Base-by-base conservation (phyloP, 2,113 vertebrate species). In the Conger conger region DNA sequence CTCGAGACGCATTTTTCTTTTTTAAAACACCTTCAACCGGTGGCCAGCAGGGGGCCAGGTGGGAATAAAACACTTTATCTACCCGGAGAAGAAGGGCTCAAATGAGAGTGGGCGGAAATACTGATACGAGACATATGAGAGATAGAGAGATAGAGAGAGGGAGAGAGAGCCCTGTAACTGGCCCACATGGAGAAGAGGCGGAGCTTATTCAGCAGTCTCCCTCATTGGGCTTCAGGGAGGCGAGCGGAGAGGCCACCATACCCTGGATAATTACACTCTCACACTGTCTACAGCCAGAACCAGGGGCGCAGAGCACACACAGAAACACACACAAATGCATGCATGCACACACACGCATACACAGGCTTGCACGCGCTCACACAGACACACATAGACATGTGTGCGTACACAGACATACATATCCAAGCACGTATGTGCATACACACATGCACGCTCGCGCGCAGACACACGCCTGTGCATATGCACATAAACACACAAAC, bases 191-290 rank as follows among this genome's bases (percentile, higher is more conserved):
- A 40, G 77, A 79, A 15, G 36, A 27, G 40, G 35, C 6, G 18
- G 35, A 79, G 17, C 76, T 79, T 15, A 37, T 79, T 79, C 37
- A 37, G 6, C 16, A 35, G 3, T 17, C 16, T 11, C 38, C 23
- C 38, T 37, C 40, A 79, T 79, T 30, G 30, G 68, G 68, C 68
- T 30, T 73, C n/a, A 30, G 35, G 18, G 38, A 40, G 77, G 38
- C 20, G 0, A 30, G 77, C 6, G 23, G 37, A 79, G 27, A 23
- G 15, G 17, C 18, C 38, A 20, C 18, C 38, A 42, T 38, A 18
- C 17, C 15, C 38, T 37, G 77, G 36, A 38, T 79, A 79, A 79
- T 79, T 79, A 79, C 36, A 79, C 35, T 40, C 77, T 38, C 77
- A 18, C 23, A 79, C 23, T 79, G 37, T 79, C 40, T 9, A 20